Conservation (phyloP, 2,113 vertebrate genomes). For the Eurypyga helias region DNA sequence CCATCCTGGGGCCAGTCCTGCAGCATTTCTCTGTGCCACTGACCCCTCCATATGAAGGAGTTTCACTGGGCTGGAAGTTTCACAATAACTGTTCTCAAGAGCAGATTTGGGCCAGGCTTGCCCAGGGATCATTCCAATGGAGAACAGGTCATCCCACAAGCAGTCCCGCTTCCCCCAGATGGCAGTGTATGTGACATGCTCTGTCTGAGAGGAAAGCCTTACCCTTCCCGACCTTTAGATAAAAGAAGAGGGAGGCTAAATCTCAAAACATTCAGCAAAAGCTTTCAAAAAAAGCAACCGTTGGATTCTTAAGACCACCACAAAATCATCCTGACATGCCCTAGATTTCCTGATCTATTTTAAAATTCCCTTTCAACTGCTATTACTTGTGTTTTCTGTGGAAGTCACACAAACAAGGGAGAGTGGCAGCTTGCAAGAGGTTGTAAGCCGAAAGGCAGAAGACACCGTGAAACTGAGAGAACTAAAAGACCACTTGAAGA, state of each 20-base stretch:
- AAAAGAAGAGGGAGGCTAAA: neutral
- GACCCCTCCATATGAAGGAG: neutral
- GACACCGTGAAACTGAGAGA: neutral
- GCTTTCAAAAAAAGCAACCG: neutral
- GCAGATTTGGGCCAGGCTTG: neutral
- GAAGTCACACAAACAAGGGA: neutral
- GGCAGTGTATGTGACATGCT: neutral
- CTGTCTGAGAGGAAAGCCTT: neutral
- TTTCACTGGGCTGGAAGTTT: neutral
- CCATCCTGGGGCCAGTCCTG: neutral
- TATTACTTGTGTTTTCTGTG: neutral
- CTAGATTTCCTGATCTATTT: conserved; percentile 23
- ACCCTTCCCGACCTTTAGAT: neutral
- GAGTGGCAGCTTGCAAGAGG: neutral
- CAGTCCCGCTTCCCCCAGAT: neutral
- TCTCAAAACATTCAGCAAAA: neutral
- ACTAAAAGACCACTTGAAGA: neutral
- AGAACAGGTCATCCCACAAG: neutral
- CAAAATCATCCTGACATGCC: neutral
- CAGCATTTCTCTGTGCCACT: neutral
- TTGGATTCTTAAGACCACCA: conserved; percentile 23
- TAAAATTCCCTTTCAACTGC: conserved; percentile 11
- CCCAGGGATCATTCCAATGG: neutral
- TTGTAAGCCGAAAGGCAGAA: neutral
- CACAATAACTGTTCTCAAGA: neutral